Evolutionary conservation across 2,113 vertebrate species (phyloP), one percentile per base, ranked within the genome.

Genomic region (Lepisosteus oculatus): DNA sequence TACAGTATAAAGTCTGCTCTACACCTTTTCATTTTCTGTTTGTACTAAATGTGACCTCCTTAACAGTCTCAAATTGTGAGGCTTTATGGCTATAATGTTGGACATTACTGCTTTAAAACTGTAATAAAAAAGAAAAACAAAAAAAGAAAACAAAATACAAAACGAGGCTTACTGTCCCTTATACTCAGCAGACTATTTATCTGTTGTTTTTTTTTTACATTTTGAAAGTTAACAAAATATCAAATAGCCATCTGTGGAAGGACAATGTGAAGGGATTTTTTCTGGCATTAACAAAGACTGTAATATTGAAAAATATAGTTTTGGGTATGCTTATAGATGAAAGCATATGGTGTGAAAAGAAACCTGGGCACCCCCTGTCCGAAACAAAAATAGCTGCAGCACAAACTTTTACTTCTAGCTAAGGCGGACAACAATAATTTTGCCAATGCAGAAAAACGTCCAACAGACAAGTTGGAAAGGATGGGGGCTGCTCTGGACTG

Each of bases 361-460:
- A 68, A 42, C 3, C n/a, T 14, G n/a, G 13, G 47, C 71, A 15
- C 14, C 47, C 62, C 59, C 69, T 55, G 70, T 72, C 55, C 57
- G 72, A 65, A n/a, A 70, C 8, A 12, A 59, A 72, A 8, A 17
- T 56, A 72, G 14, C 63, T 6, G 71, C 71, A 9, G n/a, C 68
- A 70, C 55, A 70, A 70, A 69, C 29, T 13, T 57, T 67, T 41
- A 65, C 44, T 51, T 14, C 72, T 62, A 64, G 59, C 45, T 41
- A 61, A 65, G 67, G 54, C 5, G 70, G 87, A 84, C 79, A 79
- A 82, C 82, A 79, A 80, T 83, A 76, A 77, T 78, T 85, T 81
- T 85, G 83, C 80, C 79, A 85, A 69, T 43, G 11, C 81, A 83
- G 71, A 80, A 84, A 87, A 81, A 84, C 83, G 88, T 84, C 84